phyloP scores from a whole-genome alignment of 2,888 invertebrate genomes.

The Itoplectis maculator region DNA sequence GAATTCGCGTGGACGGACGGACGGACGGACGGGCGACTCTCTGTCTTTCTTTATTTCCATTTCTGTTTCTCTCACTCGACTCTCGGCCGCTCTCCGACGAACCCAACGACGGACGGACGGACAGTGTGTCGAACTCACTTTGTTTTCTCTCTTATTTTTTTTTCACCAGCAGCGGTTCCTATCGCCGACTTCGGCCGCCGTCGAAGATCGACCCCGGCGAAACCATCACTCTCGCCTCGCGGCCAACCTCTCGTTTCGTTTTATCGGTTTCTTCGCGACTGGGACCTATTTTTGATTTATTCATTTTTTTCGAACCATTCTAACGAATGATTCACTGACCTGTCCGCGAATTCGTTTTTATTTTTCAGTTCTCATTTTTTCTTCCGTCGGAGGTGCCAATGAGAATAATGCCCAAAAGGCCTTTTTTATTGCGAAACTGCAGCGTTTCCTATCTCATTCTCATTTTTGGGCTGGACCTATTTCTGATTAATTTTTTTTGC shows the following conservation, averaged over 20 bases:
- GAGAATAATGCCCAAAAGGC: too few species aligned
- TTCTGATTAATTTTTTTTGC: too few species aligned
- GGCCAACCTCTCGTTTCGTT: background rate
- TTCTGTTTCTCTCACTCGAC: conserved; percentile 31
- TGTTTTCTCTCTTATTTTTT: conserved; percentile 38
- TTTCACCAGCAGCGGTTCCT: background rate
- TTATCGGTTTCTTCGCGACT: conserved; percentile 22
- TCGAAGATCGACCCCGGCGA: conserved; percentile 42
- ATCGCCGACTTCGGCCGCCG: conserved; percentile 6
- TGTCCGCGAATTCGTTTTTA: background rate
- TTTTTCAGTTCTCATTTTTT: background rate
- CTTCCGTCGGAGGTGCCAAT: too few species aligned
- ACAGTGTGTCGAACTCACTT: conserved; percentile 58
- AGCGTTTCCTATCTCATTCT: too few species aligned
- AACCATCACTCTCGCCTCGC: conserved; percentile 30
- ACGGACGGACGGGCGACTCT: conserved; percentile 66
- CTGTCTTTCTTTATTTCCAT: too few species aligned
- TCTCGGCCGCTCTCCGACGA: conserved; percentile 53
- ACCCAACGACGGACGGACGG: conserved; percentile 69
- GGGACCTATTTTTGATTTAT: conserved; percentile 4
- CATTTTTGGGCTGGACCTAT: too few species aligned
- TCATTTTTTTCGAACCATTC: background rate
- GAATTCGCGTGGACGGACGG: conserved; percentile 77
- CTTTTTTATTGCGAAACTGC: too few species aligned
- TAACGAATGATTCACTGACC: background rate